A percentile compares a stretch with the other conserved stretches of the same genome.
These are phyloP conservation scores for Radopholus similis DNA, from an alignment of 1,140 invertebrate species.

Conservation along the genomic window DNA sequence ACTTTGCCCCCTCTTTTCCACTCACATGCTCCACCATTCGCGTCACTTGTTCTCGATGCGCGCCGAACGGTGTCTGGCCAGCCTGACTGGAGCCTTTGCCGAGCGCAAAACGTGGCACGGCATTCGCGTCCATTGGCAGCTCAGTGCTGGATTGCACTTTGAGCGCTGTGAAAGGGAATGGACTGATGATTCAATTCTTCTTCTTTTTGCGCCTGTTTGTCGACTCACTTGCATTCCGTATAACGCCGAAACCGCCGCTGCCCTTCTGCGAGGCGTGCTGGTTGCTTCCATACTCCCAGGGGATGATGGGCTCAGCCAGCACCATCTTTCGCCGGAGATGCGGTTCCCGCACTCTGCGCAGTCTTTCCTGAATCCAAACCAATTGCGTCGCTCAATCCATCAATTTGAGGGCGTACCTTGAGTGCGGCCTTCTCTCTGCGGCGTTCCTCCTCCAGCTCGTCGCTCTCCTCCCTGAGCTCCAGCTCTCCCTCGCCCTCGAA, in stretches of 20 bases:
- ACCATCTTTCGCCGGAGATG: slow-evolving; percentile 16
- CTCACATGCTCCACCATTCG: slow-evolving; percentile 27
- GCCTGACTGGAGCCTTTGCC: slow-evolving; percentile 24
- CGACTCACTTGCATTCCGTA: slow-evolving; percentile 8
- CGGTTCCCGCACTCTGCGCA: slow-evolving; percentile 2
- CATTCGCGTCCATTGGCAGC: not conserved
- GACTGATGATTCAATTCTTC: not conserved
- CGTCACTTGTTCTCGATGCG: slow-evolving; percentile 32
- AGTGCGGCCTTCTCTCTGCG: not conserved
- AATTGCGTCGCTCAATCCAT: not conserved
- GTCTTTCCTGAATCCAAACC: not conserved
- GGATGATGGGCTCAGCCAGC: slow-evolving; percentile 3
- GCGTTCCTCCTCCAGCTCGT: slow-evolving; percentile 12
- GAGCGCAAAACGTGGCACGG: not conserved
- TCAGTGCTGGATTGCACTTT: slow-evolving; percentile 4
- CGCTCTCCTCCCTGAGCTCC: not conserved
- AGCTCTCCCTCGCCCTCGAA: not conserved
- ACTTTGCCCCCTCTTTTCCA: slow-evolving; percentile 21
- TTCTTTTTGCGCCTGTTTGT: not conserved
- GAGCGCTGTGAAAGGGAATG: not conserved
- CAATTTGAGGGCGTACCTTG: not conserved
- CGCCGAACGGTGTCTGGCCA: slow-evolving; percentile 36
- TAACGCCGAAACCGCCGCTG: not conserved
- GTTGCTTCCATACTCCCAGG: slow-evolving; percentile 19
- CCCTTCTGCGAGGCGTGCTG: slow-evolving; percentile 16